Conservation (phyloP, 2,888 invertebrate genomes). For the Drosophila vallismaia region DNA sequence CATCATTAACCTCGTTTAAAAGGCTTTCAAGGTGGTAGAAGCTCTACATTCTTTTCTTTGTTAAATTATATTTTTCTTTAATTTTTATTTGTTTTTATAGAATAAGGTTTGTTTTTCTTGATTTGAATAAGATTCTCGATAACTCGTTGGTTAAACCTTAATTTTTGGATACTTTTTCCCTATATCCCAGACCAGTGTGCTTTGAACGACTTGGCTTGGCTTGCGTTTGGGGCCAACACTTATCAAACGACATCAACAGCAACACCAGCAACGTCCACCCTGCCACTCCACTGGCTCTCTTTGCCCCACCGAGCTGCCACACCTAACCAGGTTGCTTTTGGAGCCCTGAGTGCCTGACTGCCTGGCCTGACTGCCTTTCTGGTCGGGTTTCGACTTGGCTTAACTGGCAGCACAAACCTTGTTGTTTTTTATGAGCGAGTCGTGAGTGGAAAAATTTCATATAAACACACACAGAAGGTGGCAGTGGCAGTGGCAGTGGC, state of each 20-base stretch:
- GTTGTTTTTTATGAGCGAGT: slow-evolving; percentile 62
- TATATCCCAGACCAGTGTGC: slow-evolving; percentile 55
- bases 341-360: slow-evolving; percentile 36
- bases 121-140: too few relatives aligned
- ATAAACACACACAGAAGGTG: slow-evolving; percentile 65
- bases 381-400: slow-evolving; percentile 53
- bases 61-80: too few relatives aligned
- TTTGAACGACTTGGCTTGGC: slow-evolving; percentile 47
- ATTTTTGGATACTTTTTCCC: background rate
- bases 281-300: background rate
- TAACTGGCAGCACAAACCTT: slow-evolving; percentile 48
- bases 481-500: slow-evolving; percentile 10
- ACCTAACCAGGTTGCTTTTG: slow-evolving; percentile 50
- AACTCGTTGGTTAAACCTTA: too few relatives aligned
- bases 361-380: slow-evolving; percentile 21
- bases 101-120: too few relatives aligned
- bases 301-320: slow-evolving; percentile 12
- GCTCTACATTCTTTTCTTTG: too few relatives aligned
- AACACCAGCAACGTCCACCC: slow-evolving; percentile 34
- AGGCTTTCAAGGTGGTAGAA: background rate
- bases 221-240: slow-evolving; percentile 69
- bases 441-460: slow-evolving; percentile 76
- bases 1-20: slow-evolving; percentile 1
- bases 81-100: too few relatives aligned
- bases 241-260: slow-evolving; percentile 74